Percentiles rank a stretch among this genome's conserved stretches.
Conservation (phyloP, 2,797 vertebrate genomes). For the Cuniculus paca region DNA sequence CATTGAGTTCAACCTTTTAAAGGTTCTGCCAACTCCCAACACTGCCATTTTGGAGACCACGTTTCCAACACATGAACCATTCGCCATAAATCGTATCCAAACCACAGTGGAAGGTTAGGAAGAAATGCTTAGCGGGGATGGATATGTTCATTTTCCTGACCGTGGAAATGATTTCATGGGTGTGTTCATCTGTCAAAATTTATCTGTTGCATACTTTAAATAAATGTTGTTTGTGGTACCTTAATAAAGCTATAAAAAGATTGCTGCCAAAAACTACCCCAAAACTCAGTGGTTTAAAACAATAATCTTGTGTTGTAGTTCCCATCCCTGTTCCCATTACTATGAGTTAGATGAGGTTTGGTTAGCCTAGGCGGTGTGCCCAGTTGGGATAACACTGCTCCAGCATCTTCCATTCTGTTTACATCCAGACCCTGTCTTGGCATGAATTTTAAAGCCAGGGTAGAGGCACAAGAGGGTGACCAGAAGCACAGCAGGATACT, state of each 20-base stretch:
- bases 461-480: not conserved
- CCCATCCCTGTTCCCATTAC: not conserved
- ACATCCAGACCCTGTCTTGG: accelerated
- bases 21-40: not conserved
- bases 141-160: not conserved
- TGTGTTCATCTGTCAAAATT: not conserved
- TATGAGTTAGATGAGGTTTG: not conserved
- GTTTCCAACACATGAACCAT: not conserved
- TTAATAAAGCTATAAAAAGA: not conserved
- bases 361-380: not conserved
- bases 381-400: not conserved
- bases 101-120: not conserved
- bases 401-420: not conserved
- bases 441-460: not conserved
- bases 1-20: not conserved
- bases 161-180: not conserved
- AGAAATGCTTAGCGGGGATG: not conserved
- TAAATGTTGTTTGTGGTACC: not conserved
- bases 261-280: not conserved
- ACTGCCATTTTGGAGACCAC: not conserved
- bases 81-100: not conserved
- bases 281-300: not conserved
- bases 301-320: not conserved
- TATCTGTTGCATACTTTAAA: not conserved
- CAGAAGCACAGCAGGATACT: not conserved